Evolutionary conservation across 2,113 vertebrate species (phyloP), one percentile per base, ranked within the genome.

Genomic region (Apus apus): DNA sequence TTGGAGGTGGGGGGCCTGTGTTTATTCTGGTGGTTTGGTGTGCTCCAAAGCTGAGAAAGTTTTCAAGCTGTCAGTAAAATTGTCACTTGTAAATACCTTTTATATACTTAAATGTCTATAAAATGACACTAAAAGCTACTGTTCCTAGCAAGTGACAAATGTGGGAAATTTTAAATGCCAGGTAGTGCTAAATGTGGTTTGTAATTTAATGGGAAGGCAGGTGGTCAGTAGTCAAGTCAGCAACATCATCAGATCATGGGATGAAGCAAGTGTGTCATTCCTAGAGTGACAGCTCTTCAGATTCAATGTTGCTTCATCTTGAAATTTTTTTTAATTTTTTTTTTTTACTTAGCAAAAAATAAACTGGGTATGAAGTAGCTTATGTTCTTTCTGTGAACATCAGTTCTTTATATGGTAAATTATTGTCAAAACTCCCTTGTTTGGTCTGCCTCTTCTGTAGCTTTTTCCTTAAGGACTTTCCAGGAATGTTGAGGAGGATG

Each of bases 131-230:
- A 18, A 67, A 61, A 51, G 15, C 14, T 83, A 2, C 40, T 82
- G 1, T 40, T 43, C 3, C 7, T 58, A 29, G 30, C 45, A 92
- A 70, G 57, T 1, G 5, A 17, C 5, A 12, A 7, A 15, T 7
- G 30, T 6, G 64, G 84, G 58, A 18, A 50, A 17, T 2, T 11
- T 56, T 4, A 20, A 66, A 45, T 45, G 15, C 11, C 43, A 50
- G 0, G 4, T 67, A 0, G 23, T 62, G 32, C n/a, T 36, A 53
- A 65, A 25, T 7, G 29, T 1, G 1, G 65, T 58, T 36, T 57
- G 17, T 32, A 2, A 27, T 12, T 50, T 25, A 32, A 65, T 26
- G 58, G 75, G 23, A 57, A 73, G n/a, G 68, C 15, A 53, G 60
- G 1, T 48, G n/a, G 23, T 22, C 66, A 43, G 62, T 22, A 72